Percentiles rank a stretch among this genome's conserved stretches.
These are phyloP conservation scores for Oryctes rhinoceros DNA, from an alignment of 1,140 invertebrate species.

Conservation along the genomic window DNA sequence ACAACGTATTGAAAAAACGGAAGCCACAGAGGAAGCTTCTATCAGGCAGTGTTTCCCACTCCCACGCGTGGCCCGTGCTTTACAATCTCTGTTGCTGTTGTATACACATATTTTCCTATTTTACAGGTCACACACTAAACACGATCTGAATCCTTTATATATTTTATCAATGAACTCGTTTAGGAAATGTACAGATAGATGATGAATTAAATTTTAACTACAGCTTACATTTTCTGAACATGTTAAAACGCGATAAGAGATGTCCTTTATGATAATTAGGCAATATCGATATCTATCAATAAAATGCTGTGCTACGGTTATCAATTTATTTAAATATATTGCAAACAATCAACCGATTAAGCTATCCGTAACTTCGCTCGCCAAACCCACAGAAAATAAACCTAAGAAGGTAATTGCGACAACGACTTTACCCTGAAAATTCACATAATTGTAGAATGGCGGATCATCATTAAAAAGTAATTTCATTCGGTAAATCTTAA, in stretches of 20 bases:
- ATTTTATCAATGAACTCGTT: constrained; percentile 31
- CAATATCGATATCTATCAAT: no score
- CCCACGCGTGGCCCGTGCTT: constrained; percentile 26
- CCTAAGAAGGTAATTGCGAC: no score
- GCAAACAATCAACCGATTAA: no score
- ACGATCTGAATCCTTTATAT: constrained; percentile 8
- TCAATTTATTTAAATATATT: no score
- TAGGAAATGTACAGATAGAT: constrained; percentile 13
- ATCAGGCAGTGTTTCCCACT: constrained; percentile 9
- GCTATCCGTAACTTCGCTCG: no score
- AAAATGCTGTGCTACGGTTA: no score
- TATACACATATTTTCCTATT: constrained; percentile 23
- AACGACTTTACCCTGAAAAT: no score
- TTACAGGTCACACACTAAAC: constrained; percentile 26
- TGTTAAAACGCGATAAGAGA: background rate
- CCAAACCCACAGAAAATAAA: no score
- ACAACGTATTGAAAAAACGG: constrained; percentile 14
- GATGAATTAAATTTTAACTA: background rate
- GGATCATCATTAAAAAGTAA: no score
- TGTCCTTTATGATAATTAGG: no score
- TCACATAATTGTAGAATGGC: no score
- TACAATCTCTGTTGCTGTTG: background rate
- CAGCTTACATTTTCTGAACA: background rate
- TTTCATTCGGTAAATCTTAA: no score
- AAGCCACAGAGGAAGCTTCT: constrained; percentile 5